Base-by-base conservation (phyloP, 2,113 vertebrate species). In the Podiceps cristatus region DNA sequence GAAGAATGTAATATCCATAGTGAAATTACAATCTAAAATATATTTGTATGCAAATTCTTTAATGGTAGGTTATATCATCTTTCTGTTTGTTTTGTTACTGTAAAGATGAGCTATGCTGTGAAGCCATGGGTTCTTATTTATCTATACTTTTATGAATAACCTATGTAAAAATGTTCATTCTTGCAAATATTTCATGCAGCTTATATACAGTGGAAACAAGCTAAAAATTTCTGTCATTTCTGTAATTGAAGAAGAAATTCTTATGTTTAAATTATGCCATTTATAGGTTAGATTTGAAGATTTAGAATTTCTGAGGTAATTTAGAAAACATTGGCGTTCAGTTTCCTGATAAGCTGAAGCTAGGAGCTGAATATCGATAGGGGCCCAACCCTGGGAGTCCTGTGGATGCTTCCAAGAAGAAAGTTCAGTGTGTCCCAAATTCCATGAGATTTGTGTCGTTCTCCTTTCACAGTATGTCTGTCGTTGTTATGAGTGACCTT, bases 361-460 rank as follows among this genome's bases (percentile, higher is more conserved):
- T 12, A 17, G 27, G 28, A 56, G 35, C 58, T 10, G 4, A 18
- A 13, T 29, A 3, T 5, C 18, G 33, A 11, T 53, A 13, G 29
- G 45, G 81, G 37, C 58, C 28, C 40, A 20, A 7, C 29, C 24
- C 18, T 16, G 8, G 11, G 45, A 20, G 60, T 14, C 25, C 42
- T 33, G 4, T 12, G 52, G 58, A 6, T 52, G 58, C n/a, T 71
- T 64, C 63, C 11, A 12, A 11, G 52, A 55, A 68, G 44, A 8
- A 44, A 20, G 28, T 24, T 63, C 62, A 15, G 22, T 9, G 23
- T 8, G 18, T 40, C 53, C n/a, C 77, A 16, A 7, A 11, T 37
- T 37, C 56, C 3, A 0, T 3, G 25, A 44, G 42, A 5, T 44
- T 35, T 31, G 8, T 50, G 1, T 67, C 7, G 0, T 76, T 37